Conservation (phyloP, 2,797 vertebrate genomes). For the Sebastes oblongus region DNA sequence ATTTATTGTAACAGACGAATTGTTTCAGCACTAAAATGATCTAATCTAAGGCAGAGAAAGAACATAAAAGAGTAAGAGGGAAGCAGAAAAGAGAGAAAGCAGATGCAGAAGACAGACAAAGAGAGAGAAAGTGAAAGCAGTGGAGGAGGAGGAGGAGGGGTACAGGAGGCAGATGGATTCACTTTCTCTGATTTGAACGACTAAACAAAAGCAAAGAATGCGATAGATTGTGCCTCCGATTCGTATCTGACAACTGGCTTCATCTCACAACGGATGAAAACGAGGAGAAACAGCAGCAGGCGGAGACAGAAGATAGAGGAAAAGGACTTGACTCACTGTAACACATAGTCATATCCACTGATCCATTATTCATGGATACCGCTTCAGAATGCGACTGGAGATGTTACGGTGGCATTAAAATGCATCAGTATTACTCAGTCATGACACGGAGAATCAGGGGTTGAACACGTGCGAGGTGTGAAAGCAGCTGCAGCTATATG, state of each 20-base stretch:
- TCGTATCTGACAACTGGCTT: conserved; percentile 44
- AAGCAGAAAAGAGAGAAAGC: conserved; percentile 5
- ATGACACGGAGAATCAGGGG: conserved; percentile 55
- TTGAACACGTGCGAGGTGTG: conserved; percentile 31
- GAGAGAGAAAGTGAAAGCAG: conserved; percentile 5
- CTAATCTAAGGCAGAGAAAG: neutral
- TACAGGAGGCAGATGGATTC: conserved; percentile 43
- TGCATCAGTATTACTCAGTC: conserved; percentile 66
- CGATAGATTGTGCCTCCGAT: conserved; percentile 35
- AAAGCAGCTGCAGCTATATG: conserved; percentile 7
- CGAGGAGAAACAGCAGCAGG: conserved; percentile 31
- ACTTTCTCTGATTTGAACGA: conserved; percentile 28
- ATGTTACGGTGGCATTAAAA: conserved; percentile 68
- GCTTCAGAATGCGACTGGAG: conserved; percentile 62
- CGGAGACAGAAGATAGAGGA: conserved; percentile 47
- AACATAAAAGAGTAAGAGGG: neutral
- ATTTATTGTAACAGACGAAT: conserved; percentile 9
- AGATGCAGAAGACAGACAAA: conserved; percentile 23
- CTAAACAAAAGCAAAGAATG: conserved; percentile 50
- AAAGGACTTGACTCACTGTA: conserved; percentile 58
- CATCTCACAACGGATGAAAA: conserved; percentile 32
- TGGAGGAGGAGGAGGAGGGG: conserved; percentile 1
- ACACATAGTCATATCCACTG: conserved; percentile 63
- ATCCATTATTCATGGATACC: conserved; percentile 76
- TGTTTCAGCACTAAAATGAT: conserved; percentile 11